Conservation (phyloP, 2,888 invertebrate species). For the Cotesia congregata region DNA sequence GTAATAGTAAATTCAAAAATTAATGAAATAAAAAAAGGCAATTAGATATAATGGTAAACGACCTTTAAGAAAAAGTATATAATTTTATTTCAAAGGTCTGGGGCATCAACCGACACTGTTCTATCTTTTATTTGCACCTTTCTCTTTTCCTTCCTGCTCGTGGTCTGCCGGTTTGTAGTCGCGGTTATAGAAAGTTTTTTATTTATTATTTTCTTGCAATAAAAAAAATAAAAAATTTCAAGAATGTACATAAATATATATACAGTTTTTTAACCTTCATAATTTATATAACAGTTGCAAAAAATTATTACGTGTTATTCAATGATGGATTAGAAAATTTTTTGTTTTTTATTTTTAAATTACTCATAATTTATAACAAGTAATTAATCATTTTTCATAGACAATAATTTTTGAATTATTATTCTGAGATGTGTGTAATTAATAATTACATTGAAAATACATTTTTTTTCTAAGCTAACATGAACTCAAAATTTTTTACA, state of each 20-base stretch:
- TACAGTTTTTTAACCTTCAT: neutral
- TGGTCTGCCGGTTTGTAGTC: slow-evolving; percentile 3
- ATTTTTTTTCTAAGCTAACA: neutral
- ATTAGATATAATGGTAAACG: slow-evolving; percentile 10
- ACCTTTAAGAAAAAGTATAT: slow-evolving; percentile 32
- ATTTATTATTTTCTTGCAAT: neutral
- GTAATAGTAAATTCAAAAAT: neutral
- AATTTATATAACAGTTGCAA: slow-evolving; percentile 9
- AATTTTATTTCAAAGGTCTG: slow-evolving; percentile 43
- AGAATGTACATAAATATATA: slow-evolving; percentile 1
- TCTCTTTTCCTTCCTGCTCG: neutral
- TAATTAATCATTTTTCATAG: too few species aligned
- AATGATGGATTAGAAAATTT: neutral
- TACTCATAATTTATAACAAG: too few species aligned
- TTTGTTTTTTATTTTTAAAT: neutral
- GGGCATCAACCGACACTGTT: slow-evolving; percentile 45
- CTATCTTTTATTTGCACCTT: slow-evolving; percentile 5
- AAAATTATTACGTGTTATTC: neutral
- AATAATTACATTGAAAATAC: neutral
- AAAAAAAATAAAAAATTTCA: neutral
- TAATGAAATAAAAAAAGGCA: slow-evolving; percentile 4
- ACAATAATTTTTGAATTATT: neutral
- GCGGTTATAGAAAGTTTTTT: neutral
- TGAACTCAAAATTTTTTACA: neutral
- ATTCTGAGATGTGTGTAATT: neutral